Evolutionary conservation across 2,888 invertebrate genomes (phyloP).

Genomic region (Lasioglossum zephyrum): DNA sequence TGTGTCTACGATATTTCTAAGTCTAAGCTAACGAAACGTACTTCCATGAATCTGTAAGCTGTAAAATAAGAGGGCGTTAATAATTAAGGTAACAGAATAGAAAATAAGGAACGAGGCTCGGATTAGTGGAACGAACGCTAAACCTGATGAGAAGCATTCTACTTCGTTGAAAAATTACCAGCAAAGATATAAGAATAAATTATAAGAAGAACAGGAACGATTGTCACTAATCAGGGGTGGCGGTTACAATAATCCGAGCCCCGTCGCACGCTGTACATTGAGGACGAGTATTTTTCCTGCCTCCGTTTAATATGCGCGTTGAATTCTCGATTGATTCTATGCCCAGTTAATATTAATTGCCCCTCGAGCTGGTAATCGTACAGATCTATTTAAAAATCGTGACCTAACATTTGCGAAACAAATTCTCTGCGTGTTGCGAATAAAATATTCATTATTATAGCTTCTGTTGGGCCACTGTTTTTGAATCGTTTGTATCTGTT

Average conservation of each 20-base stretch:
- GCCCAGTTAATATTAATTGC: slow-evolving; percentile 13
- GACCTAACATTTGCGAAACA: background rate
- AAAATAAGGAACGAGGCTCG: slow-evolving; percentile 32
- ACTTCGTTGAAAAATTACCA: background rate
- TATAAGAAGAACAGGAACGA: background rate
- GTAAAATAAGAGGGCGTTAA: slow-evolving; percentile 69
- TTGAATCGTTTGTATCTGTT: background rate
- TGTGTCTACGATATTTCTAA: slow-evolving; percentile 42
- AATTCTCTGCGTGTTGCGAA: too few relatives aligned
- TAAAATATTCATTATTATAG: background rate
- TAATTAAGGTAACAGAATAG: slow-evolving; percentile 32
- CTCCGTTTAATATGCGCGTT: slow-evolving; percentile 29
- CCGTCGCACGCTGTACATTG: slow-evolving; percentile 56
- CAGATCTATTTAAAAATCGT: background rate
- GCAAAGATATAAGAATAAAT: background rate
- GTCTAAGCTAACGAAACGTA: slow-evolving; percentile 66
- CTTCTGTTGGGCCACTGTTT: background rate
- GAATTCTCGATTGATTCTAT: slow-evolving; percentile 20
- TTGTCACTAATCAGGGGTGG: background rate
- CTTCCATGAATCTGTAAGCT: slow-evolving; percentile 72
- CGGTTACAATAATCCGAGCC: background rate
- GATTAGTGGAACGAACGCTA: background rate
- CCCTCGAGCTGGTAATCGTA: background rate
- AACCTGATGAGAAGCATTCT: background rate
- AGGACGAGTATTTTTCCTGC: slow-evolving; percentile 51